Evolutionary conservation across 2,113 vertebrate genomes (phyloP), one percentile per base, ranked within the genome.

Genomic region (Corythaixoides concolor): DNA sequence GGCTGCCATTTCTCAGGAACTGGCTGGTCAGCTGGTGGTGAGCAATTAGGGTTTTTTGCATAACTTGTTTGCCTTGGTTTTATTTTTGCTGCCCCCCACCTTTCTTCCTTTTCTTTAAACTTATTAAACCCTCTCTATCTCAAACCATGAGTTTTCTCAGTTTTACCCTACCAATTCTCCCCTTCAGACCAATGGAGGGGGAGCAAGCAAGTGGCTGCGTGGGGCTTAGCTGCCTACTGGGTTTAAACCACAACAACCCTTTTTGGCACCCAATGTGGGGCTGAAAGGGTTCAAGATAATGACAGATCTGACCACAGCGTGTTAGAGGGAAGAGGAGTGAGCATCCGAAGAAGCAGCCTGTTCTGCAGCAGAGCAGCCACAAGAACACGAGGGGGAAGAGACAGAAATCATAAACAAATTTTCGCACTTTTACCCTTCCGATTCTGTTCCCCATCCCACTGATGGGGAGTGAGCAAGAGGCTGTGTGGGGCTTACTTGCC

Each of bases 391-490:
- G 8, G n/a, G 8, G 24, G 4, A 86, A 81, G 53, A 76, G 7
- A 26, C 6, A 83, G 47, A 93, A 68, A 58, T 27, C 19, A 67
- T 45, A 50, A 88, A 63, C 12, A 72, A 50, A 39, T 30, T 91
- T 86, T 80, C 1, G 1, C 7, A 63, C 32, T 70, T 90, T 13
- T 45, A 68, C 72, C 21, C 37, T 80, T 73, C 6, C 4, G 19
- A 80, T 73, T 91, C 16, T 79, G 19, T 15, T 56, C 15, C 5
- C 43, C 39, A 39, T 30, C 28, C 53, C 24, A 37, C 28, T 7
- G 17, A 41, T 30, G 15, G 23, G 22, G 43, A 68, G 28, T 9
- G 3, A 80, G 24, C 0, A 8, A 63, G 73, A 0, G 0, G 37
- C 59, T 80, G n/a, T 58, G 26, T 49, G 23, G 16, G 41, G 24